Base-by-base conservation (phyloP, 2,113 vertebrate genomes). In the Tragulus kanchil region DNA sequence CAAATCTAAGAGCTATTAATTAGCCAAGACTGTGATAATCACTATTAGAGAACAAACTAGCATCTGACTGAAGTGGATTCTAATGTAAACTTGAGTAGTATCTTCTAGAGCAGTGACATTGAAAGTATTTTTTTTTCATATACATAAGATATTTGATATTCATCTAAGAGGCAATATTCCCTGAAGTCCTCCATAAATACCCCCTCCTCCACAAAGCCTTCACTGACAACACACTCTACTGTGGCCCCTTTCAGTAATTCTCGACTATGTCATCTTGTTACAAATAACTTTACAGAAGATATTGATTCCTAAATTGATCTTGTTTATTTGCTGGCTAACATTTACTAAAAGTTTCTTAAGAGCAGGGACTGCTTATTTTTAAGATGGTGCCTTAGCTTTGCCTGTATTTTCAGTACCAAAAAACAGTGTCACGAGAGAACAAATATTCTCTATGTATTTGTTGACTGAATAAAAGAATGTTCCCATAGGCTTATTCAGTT, bases 51-150 rank as follows among this genome's bases (percentile, higher is more conserved):
- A 94, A 94, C 86, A 95, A 95, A 96, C 73, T 82, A 94, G 73
- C 52, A 3, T 94, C 86, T 94, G 87, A 94, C 50, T 95, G 95
- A 95, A 97, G 93, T 90, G 84, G 56, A 61, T 95, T 96, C 89
- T 97, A 93, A 98, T 97, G 97, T 96, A 98, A 97, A 93, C 73
- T 62, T 95, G 71, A 97, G 90, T 58, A 89, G 62, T 71, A 36
- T 87, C 82, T 97, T 75, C 89, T 95, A 79, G 50, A 96, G 79
- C 62, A 78, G 73, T 96, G 86, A 96, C 92, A 95, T 97, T 97
- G 93, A 96, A 95, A 94, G 54, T 50, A 42, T 82, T 50, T 86
- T 50, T 88, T 59, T 92, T 86, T 78, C 16, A 14, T 58, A 83
- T 15, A 65, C 62, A 89, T 3, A 69, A 84, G 73, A 83, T 65